Conservation (phyloP, 1,140 invertebrate genomes). For the Acromyrmex heyeri region DNA sequence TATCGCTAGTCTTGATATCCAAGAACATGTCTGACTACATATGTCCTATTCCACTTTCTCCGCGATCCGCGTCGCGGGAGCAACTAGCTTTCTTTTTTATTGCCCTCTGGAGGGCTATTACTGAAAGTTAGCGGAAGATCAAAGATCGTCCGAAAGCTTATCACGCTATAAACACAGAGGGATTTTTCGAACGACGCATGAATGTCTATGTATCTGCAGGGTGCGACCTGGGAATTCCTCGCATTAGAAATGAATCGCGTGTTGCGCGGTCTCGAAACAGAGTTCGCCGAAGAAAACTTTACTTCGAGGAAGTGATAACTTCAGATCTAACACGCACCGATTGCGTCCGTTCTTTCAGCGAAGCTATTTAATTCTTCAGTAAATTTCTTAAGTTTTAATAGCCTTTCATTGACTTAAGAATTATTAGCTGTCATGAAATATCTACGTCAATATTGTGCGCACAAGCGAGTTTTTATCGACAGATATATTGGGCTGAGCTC, state of each 20-base stretch:
- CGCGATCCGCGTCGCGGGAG: constrained; percentile 2
- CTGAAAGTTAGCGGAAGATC: constrained; percentile 47
- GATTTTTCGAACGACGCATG: constrained; percentile 26
- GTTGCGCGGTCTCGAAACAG: constrained; percentile 19
- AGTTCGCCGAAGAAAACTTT: background rate
- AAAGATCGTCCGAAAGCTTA: constrained; percentile 35
- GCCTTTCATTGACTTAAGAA: background rate
- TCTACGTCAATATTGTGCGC: constrained; percentile 36
- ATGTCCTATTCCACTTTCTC: constrained; percentile 8
- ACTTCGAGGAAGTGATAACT: background rate
- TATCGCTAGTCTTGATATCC: background rate
- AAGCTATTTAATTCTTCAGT: constrained; percentile 14
- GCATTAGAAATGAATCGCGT: constrained; percentile 46
- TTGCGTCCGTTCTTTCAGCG: constrained; percentile 17
- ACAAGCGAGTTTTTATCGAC: constrained; percentile 10
- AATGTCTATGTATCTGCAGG: constrained; percentile 8
- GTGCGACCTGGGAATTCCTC: constrained; percentile 31
- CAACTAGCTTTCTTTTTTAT: background rate
- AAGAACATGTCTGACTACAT: constrained; percentile 1
- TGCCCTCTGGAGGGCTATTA: constrained; percentile 22
- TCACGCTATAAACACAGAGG: constrained; percentile 26
- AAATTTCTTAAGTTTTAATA: constrained; percentile 11
- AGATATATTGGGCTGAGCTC: constrained; percentile 11
- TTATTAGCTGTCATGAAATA: constrained; percentile 15
- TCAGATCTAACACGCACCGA: background rate